These are phyloP conservation scores for Syngnathus acus DNA, from an alignment of 2,797 vertebrate genomes.

Conservation along the genomic window DNA sequence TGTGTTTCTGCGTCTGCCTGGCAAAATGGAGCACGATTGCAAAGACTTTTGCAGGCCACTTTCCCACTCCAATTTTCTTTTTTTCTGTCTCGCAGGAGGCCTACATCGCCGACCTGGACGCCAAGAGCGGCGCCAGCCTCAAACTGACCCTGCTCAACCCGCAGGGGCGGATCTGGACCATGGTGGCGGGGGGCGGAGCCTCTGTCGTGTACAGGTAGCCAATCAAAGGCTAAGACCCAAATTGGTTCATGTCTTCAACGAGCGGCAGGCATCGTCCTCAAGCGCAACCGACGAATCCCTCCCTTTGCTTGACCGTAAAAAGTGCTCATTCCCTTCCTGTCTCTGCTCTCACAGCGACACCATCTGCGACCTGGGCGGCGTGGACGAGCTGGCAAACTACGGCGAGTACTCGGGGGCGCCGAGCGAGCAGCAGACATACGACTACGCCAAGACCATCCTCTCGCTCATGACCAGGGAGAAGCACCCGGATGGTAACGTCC, in stretches of 20 bases:
- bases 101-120: constrained; percentile 94
- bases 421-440: constrained; percentile 95
- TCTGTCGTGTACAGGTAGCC: constrained; percentile 79
- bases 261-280: constrained; percentile 5
- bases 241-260: background rate
- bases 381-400: constrained; percentile 91
- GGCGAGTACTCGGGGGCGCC: constrained; percentile 96
- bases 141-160: constrained; percentile 94
- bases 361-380: constrained; percentile 94
- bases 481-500: constrained; percentile 77
- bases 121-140: constrained; percentile 94
- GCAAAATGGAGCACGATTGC: constrained; percentile 41
- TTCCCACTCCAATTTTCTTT: too few relatives aligned
- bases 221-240: background rate
- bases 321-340: background rate
- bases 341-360: constrained; percentile 76
- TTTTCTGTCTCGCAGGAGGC: constrained; percentile 76
- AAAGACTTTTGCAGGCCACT: background rate
- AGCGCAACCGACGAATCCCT: constrained; percentile 59
- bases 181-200: constrained; percentile 96
- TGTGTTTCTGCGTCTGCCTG: constrained; percentile 36
- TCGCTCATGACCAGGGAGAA: constrained; percentile 95
- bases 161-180: constrained; percentile 93
- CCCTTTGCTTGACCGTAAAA: constrained; percentile 9
- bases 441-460: constrained; percentile 97